Percentiles rank a stretch among this genome's conserved stretches.
Conservation (phyloP, 2,888 invertebrate genomes). For the Lepidonotus clava region DNA sequence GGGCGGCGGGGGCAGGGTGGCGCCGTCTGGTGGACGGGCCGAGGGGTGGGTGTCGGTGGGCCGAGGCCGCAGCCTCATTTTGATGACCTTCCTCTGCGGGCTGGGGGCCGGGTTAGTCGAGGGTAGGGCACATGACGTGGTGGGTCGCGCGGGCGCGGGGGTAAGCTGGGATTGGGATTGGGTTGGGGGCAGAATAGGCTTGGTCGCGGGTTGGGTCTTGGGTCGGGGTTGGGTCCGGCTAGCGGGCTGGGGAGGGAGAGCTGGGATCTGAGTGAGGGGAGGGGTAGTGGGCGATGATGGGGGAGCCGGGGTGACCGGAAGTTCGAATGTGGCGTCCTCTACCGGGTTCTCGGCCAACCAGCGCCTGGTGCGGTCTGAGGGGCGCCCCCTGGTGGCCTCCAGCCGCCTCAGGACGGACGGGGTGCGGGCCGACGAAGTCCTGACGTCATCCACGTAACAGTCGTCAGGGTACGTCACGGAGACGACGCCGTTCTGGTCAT, state of each 20-base stretch:
- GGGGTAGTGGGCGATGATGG: background rate
- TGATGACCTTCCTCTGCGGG: constrained; percentile 1
- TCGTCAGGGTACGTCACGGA: constrained; percentile 39
- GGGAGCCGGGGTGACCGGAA: background rate
- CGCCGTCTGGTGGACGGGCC: no score
- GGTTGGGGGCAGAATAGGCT: no score
- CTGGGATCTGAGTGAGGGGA: background rate
- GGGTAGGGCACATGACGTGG: background rate
- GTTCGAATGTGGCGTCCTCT: background rate
- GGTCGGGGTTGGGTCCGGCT: no score
- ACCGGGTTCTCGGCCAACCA: constrained; percentile 41
- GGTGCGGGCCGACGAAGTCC: background rate
- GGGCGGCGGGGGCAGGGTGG: no score
- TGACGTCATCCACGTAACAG: background rate
- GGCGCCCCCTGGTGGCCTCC: background rate
- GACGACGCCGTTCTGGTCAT: background rate
- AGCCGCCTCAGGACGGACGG: constrained; percentile 7
- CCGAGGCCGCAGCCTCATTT: constrained; percentile 31
- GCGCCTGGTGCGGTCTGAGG: background rate
- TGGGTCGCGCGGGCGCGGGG: background rate
- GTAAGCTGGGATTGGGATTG: no score
- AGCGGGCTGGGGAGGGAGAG: no score
- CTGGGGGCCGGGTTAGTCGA: background rate
- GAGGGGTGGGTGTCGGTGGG: no score
- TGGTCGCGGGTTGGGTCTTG: no score